Evolutionary conservation across 2,888 invertebrate genomes (phyloP), one percentile per base, ranked within the genome.

Genomic region (Cryptops parisi): DNA sequence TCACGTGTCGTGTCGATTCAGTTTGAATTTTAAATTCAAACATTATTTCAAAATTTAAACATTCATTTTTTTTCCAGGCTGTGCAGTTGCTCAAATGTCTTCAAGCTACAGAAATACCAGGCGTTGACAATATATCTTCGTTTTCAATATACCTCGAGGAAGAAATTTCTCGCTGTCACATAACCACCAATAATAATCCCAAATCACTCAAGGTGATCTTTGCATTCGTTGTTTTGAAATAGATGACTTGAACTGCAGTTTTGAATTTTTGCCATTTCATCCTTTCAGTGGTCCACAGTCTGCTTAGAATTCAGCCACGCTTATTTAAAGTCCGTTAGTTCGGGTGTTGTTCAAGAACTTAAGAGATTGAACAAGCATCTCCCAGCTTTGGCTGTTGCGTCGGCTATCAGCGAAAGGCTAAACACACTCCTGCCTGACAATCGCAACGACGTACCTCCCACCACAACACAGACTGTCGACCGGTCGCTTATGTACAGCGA

Each of bases 341-440:
- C 80, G 55, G 81, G 80, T 59, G 78, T 87, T 56, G 84, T 90
- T 26, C 77, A 79, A 59, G 86, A 91, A 70, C 74, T 91, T 62
- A 84, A 86, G 65, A 76, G 80, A 26, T 80, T 84, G 68, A 86
- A 83, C 66, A 78, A 82, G 54, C 82, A 86, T 65, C 82, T 85
- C 62, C 88, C 89, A 15, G 88, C 87, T 55, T 69, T 91, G 61
- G 82, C 89, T 53, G 84, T 90, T 54, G 89, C 89, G 0, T 88
- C 91, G 19, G 87, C 90, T 4, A 82, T 91, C 48, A 83, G 82
- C 62, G 89, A 91, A 71, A 78, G 90, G 50, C 76, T 88, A 46
- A 84, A 83, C 55, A 84, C 84, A 70, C 76, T 88, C 64, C 72
- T 83, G 64, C 77, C 77, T 25, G 60, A 70, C 71, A 46, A 67